These are phyloP conservation scores for Lepidotrigona ventralis DNA, from an alignment of 1,140 invertebrate species.

Conservation along the genomic window DNA sequence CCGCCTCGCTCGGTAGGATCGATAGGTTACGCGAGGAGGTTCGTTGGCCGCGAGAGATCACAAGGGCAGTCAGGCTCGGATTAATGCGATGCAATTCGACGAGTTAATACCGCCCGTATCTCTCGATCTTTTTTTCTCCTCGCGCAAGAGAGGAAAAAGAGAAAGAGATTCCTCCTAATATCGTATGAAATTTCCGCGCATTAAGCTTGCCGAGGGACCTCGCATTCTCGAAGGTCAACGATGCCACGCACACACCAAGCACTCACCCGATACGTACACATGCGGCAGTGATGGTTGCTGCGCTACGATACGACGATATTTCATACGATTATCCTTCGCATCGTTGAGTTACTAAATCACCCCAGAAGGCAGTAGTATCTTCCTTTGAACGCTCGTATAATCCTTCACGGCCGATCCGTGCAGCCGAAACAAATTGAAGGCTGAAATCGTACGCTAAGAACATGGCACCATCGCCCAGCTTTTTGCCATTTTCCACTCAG, in stretches of 20 bases:
- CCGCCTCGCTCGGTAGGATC: background rate
- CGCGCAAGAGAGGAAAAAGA: background rate
- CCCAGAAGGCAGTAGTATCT: conserved; percentile 33
- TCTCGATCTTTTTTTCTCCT: conserved; percentile 28
- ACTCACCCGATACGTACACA: conserved; percentile 19
- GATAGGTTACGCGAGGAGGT: background rate
- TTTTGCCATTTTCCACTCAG: background rate
- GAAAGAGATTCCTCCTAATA: conserved; percentile 58
- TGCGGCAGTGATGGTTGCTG: conserved; percentile 28
- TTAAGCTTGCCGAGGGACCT: conserved; percentile 42
- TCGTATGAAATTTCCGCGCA: conserved; percentile 57
- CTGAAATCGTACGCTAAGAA: background rate
- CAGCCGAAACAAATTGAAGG: conserved; percentile 49
- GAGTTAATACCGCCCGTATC: conserved; percentile 46
- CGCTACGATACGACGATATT: conserved; percentile 54
- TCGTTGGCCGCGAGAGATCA: background rate
- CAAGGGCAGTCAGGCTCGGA: conserved; percentile 3
- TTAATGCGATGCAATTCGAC: conserved; percentile 58
- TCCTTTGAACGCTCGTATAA: conserved; percentile 36
- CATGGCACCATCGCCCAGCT: no score
- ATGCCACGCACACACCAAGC: conserved; percentile 37
- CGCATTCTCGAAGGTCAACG: conserved; percentile 60
- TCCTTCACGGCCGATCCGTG: conserved; percentile 45
- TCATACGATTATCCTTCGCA: conserved; percentile 61
- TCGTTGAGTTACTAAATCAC: conserved; percentile 63